phyloP scores from a whole-genome alignment of 2,888 invertebrate genomes.

The Ametastegia equiseti region DNA sequence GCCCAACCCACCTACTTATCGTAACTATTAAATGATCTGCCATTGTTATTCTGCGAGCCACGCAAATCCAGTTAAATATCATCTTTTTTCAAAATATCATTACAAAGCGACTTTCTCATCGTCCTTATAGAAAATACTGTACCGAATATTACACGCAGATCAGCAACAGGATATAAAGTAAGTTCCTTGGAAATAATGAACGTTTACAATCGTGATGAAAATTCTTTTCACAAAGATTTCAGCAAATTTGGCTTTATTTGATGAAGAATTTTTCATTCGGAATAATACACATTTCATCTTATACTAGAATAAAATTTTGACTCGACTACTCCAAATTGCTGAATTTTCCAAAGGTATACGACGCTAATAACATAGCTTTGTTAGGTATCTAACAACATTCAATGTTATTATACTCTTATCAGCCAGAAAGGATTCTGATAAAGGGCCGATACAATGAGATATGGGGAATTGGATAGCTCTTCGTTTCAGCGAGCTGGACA shows the following conservation, averaged over 20 bases:
- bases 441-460: neutral
- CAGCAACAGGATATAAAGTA: neutral
- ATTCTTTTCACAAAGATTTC: neutral
- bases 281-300: neutral
- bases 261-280: neutral
- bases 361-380: neutral
- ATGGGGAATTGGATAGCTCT: too few relatives aligned
- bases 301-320: neutral
- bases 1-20: slow-evolving; percentile 18
- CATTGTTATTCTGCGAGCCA: neutral
- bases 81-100: neutral
- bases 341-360: neutral
- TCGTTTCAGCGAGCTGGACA: neutral
- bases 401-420: neutral
- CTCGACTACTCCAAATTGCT: neutral
- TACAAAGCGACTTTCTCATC: slow-evolving; percentile 10
- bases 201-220: too few relatives aligned
- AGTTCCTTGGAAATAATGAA: neutral
- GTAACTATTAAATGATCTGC: slow-evolving; percentile 8
- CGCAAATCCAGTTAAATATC: neutral
- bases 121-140: neutral
- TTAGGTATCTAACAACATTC: neutral
- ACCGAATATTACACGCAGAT: neutral
- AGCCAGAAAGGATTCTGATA: neutral
- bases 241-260: neutral